Percentiles rank a stretch among this genome's conserved stretches.
Conservation (phyloP, 2,888 invertebrate species). For the Catonia carolina region DNA sequence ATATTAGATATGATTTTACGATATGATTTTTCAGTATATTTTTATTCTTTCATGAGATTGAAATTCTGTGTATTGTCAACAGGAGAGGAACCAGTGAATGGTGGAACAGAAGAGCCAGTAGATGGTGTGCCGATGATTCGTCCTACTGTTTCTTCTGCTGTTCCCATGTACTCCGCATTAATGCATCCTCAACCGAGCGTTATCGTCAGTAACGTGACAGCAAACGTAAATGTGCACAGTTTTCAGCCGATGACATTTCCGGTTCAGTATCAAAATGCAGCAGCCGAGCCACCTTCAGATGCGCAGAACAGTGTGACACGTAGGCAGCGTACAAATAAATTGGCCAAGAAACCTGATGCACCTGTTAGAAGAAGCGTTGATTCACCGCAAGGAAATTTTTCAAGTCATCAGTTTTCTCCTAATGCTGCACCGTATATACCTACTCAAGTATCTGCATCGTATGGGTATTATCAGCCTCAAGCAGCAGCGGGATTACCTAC, state of each 20-base stretch:
- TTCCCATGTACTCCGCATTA: background rate
- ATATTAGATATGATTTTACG: too few species aligned
- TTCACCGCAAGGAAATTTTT: background rate
- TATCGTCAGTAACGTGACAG: constrained; percentile 21
- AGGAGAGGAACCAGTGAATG: background rate
- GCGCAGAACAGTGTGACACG: background rate
- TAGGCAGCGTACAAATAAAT: constrained; percentile 1
- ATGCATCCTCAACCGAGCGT: constrained; percentile 12
- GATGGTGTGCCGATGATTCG: constrained; percentile 2
- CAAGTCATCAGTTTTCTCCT: background rate
- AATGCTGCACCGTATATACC: background rate
- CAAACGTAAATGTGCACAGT: constrained; percentile 20
- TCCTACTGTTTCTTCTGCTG: background rate
- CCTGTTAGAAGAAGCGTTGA: background rate
- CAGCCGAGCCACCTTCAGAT: background rate
- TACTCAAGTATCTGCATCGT: background rate
- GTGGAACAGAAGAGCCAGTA: background rate
- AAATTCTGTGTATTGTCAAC: too few species aligned
- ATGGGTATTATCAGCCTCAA: background rate
- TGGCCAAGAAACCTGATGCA: background rate
- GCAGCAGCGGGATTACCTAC: background rate
- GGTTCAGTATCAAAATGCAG: background rate
- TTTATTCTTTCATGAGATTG: too few species aligned
- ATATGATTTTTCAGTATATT: too few species aligned
- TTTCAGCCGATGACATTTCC: constrained; percentile 5